Evolutionary conservation across 2,797 vertebrate species (phyloP).

Genomic region (Poeciliopsis presidionis): DNA sequence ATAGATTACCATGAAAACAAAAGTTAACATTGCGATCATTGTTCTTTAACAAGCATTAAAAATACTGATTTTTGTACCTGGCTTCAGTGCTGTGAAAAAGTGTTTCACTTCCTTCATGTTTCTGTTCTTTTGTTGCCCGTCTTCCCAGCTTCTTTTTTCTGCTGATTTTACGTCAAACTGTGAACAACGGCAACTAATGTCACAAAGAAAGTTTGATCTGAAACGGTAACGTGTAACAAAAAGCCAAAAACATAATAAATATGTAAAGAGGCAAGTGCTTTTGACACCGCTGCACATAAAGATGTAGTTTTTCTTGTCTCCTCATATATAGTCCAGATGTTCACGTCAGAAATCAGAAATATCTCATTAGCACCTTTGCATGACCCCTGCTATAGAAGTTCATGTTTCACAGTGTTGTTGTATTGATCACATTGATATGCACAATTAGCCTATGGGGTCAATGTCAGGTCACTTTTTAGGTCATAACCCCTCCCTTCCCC

Average conservation of each 20-base stretch:
- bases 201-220: not conserved
- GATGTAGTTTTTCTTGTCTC: not conserved
- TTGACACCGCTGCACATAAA: not conserved
- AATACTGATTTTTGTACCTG: not conserved
- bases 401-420: constrained; percentile 13
- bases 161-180: not conserved
- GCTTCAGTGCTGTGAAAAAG: not conserved
- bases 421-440: constrained; percentile 54
- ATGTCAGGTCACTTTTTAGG: constrained; percentile 43
- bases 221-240: not conserved
- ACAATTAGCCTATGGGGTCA: constrained; percentile 52
- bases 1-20: not conserved
- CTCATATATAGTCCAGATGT: not conserved
- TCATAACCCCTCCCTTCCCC: constrained; percentile 1
- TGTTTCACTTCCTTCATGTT: not conserved
- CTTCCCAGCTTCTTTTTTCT: not conserved
- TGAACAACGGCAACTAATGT: not conserved
- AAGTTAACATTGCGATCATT: not conserved
- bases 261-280: not conserved
- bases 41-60: not conserved
- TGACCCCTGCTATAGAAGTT: constrained; percentile 7
- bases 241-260: not conserved
- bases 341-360: not conserved
- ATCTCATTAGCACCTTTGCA: constrained; percentile 5
- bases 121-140: not conserved